These are phyloP conservation scores for Zaprionus ghesquierei DNA, from an alignment of 1,140 invertebrate genomes.

Conservation along the genomic window DNA sequence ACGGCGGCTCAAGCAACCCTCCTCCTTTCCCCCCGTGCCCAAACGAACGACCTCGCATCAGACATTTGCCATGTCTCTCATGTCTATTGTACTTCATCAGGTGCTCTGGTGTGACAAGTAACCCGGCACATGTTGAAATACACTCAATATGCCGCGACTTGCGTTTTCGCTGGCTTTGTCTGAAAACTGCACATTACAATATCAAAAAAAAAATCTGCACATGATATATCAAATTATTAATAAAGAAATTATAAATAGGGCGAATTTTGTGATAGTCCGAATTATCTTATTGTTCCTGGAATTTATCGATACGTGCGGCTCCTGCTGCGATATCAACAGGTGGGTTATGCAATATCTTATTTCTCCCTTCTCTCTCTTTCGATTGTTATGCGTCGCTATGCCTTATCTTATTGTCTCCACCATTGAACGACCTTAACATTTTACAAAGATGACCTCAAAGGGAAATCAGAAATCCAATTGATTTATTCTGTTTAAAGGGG, in stretches of 20 bases:
- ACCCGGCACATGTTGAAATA: slow-evolving; percentile 98
- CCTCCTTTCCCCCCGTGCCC: background rate
- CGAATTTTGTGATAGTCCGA: background rate
- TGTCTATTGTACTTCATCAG: slow-evolving; percentile 99
- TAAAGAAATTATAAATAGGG: background rate
- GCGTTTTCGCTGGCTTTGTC: slow-evolving; percentile 2
- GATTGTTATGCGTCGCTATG: background rate
- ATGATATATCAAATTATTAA: background rate
- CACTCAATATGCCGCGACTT: slow-evolving; percentile 87
- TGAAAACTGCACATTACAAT: background rate
- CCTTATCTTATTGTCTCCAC: background rate
- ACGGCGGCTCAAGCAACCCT: background rate
- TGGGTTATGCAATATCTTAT: background rate
- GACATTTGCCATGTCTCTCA: slow-evolving; percentile 85
- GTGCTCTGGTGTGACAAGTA: slow-evolving; percentile 93
- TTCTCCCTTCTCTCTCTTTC: background rate
- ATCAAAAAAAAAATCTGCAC: too few species aligned
- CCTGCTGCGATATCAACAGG: background rate
- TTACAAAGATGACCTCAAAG: background rate
- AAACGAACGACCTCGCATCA: background rate
- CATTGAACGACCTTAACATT: background rate
- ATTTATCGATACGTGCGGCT: background rate
- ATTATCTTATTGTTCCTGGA: background rate
- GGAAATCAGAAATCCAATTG: background rate
- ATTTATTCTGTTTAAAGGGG: background rate